A percentile compares a stretch with the other conserved stretches of the same genome.
Evolutionary conservation across 2,888 invertebrate species (phyloP).

Genomic region (Ophion costatus): DNA sequence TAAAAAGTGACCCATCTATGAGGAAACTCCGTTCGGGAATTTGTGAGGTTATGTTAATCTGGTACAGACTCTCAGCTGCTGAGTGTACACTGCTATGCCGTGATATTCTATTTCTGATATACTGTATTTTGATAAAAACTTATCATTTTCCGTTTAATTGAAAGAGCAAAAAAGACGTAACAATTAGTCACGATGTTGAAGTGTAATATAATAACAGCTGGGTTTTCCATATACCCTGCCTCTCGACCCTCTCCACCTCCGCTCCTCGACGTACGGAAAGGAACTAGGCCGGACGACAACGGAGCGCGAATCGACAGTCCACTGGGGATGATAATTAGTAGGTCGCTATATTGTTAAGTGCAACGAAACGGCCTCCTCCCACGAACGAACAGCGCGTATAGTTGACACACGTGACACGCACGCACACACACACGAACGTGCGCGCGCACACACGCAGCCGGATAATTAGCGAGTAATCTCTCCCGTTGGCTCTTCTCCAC

Average conservation of each 20-base stretch:
- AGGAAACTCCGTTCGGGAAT: too few species aligned
- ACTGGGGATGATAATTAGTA: constrained; percentile 75
- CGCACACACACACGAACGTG: too few species aligned
- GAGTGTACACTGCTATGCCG: too few species aligned
- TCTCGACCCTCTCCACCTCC: not conserved
- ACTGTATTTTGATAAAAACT: constrained; percentile 8
- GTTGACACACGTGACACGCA: constrained; percentile 22
- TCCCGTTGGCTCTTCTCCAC: not conserved
- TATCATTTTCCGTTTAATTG: constrained; percentile 55
- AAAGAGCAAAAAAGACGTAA: constrained; percentile 19
- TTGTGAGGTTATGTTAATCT: too few species aligned
- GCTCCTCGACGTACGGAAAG: constrained; percentile 9
- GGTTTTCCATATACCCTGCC: not conserved
- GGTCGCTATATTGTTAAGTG: constrained; percentile 76
- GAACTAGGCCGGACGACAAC: constrained; percentile 54
- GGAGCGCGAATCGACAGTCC: constrained; percentile 41
- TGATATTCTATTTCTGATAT: not conserved
- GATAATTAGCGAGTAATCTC: constrained; percentile 68
- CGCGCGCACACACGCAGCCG: constrained; percentile 30
- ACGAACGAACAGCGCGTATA: constrained; percentile 13
- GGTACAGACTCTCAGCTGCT: too few species aligned
- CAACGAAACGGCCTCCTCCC: constrained; percentile 72
- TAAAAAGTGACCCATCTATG: too few species aligned
- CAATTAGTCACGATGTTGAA: constrained; percentile 24
- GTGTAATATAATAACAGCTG: constrained; percentile 5